Base-by-base conservation (phyloP, 1,140 invertebrate genomes). In the Brachionus calyciflorus region DNA sequence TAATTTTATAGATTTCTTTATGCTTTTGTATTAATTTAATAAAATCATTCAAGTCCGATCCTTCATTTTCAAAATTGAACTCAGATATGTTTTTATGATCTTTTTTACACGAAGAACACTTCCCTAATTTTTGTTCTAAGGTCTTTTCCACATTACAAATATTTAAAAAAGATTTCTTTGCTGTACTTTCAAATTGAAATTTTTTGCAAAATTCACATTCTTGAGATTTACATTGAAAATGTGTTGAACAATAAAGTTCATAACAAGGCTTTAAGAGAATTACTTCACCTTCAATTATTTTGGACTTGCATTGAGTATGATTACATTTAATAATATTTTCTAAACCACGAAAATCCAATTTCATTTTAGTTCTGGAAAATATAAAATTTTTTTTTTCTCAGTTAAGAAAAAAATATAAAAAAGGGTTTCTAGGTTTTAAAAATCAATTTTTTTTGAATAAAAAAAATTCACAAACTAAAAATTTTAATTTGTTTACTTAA, bases 181-280 rank as follows among this genome's bases (percentile, higher is more conserved):
- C 33, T 6, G 5, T 0, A 19, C 37, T 19, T 1, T 10, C 6
- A 33, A 60, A 60, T 9, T 41, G 33, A 33, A 19, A 17, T 7
- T 17, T 0, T 0, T n/a, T 2, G 37, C 55, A 60, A 37, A 60
- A 60, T 0, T 40, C 30, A 60, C 55, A 60, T 6, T 60, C 55
- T 1, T n/a, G 28, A 37, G 14, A 3, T n/a, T 60, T 40, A 33
- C 55, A 60, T 7, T 17, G 26, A 60, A 60, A 60, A 37, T 60
- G 55, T 17, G 30, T 33, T 2, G 19, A 1, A 19, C 55, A 60
- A 37, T 60, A 60, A 19, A 60, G 37, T 37, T 60, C 55, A 28
- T 60, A 60, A 30, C 55, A 60, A 33, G 55, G 55, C 17, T 60
- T 60, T 33, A 60, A 60, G 14, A 60, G 28, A 60, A 60, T 19